phyloP scores from a whole-genome alignment of 2,113 vertebrate genomes.

The Peromyscus leucopus region DNA sequence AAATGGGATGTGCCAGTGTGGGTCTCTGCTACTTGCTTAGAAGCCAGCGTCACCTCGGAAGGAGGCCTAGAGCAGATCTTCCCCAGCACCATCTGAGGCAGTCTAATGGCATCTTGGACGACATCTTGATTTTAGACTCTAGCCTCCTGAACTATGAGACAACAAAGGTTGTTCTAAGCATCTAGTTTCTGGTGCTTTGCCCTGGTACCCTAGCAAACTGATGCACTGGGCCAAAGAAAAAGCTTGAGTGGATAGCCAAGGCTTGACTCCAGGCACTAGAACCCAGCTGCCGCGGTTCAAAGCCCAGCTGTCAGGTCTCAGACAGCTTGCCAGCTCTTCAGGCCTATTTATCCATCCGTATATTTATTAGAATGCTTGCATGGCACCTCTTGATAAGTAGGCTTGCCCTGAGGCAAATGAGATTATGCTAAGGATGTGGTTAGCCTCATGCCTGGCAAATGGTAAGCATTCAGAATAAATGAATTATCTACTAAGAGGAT shows the following conservation, averaged over 20 bases:
- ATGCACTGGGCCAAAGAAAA: background rate
- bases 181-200: background rate
- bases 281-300: background rate
- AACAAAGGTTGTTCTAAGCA: background rate
- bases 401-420: background rate
- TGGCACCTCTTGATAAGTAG: background rate
- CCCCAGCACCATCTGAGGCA: background rate
- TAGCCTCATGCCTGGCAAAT: background rate
- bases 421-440: background rate
- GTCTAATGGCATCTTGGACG: too few relatives aligned
- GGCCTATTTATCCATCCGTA: background rate
- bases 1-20: background rate
- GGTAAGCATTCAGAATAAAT: background rate
- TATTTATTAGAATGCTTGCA: background rate
- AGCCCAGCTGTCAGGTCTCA: background rate
- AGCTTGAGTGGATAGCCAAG: background rate
- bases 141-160: background rate
- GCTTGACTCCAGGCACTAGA: background rate
- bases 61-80: background rate
- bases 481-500: background rate
- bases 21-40: background rate
- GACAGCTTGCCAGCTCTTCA: background rate
- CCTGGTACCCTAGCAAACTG: background rate
- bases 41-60: background rate
- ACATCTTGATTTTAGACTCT: background rate